Evolutionary conservation across 2,113 vertebrate species (phyloP).

Genomic region (Myiopsitta monachus): DNA sequence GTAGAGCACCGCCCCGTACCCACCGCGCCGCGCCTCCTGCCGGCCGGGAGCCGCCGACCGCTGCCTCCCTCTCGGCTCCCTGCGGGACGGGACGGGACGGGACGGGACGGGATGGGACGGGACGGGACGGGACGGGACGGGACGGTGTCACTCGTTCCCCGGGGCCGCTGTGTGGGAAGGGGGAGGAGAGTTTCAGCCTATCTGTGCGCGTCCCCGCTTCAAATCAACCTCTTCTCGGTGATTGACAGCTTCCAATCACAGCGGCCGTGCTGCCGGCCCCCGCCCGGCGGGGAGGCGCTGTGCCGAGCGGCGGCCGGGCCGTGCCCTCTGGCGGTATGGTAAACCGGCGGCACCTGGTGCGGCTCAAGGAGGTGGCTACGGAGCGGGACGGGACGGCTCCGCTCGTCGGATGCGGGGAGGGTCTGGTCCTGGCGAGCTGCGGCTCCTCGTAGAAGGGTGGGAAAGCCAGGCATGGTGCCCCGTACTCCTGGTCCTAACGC

Average conservation of each 20-base stretch:
- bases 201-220: not conserved
- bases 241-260: not conserved
- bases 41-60: not conserved
- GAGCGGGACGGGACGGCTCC: too few species aligned
- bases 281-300: not conserved
- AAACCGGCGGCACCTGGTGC: too few species aligned
- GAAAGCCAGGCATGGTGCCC: not conserved
- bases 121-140: not conserved
- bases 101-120: not conserved
- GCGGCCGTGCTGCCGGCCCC: not conserved
- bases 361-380: not conserved
- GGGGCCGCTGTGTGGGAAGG: not conserved
- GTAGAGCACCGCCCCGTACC: not conserved
- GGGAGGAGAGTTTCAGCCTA: not conserved
- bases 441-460: not conserved
- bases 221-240: not conserved
- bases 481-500: not conserved
- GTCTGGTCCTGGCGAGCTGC: not conserved
- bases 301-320: not conserved
- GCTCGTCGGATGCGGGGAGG: not conserved
- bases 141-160: not conserved
- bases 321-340: not conserved
- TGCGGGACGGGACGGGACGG: not conserved
- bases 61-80: not conserved
- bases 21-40: not conserved